Percentiles rank a stretch among this genome's conserved stretches.
phyloP scores from a whole-genome alignment of 2,797 vertebrate genomes.

The Aplochiton taeniatus region DNA sequence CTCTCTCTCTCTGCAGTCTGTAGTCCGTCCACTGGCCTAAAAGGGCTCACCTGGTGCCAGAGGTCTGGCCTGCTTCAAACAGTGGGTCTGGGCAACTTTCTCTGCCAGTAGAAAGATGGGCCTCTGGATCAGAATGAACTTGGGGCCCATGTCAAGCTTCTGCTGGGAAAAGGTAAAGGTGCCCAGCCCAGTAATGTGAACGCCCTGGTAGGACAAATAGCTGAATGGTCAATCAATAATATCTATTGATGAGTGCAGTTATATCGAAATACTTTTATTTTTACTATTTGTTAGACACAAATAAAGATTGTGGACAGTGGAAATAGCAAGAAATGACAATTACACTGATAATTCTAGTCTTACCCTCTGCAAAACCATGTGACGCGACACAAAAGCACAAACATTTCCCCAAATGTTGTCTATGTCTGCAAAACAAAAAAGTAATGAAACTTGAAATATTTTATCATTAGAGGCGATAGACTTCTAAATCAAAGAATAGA shows the following conservation, averaged over 20 bases:
- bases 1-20: not conserved
- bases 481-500: no score
- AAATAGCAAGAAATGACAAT: no score
- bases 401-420: conserved; percentile 75
- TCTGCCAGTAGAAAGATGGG: conserved; percentile 78
- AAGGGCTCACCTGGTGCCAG: conserved; percentile 72
- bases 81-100: conserved; percentile 72
- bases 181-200: conserved; percentile 80
- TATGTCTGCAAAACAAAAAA: conserved; percentile 67
- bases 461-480: not conserved
- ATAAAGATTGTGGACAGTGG: no score
- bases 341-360: not conserved
- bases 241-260: no score
- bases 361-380: conserved; percentile 76
- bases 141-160: conserved; percentile 71
- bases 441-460: not conserved
- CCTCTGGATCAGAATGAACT: conserved; percentile 64
- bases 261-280: no score
- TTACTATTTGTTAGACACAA: no score
- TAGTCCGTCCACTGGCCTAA: not conserved
- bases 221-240: conserved; percentile 1
- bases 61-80: conserved; percentile 71
- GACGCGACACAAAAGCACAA: conserved; percentile 70
- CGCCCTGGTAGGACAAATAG: conserved; percentile 64
- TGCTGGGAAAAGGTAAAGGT: conserved; percentile 81